Evolutionary conservation across 2,888 invertebrate species (phyloP), one percentile per base, ranked within the genome.

Genomic region (Melolontha melolontha): DNA sequence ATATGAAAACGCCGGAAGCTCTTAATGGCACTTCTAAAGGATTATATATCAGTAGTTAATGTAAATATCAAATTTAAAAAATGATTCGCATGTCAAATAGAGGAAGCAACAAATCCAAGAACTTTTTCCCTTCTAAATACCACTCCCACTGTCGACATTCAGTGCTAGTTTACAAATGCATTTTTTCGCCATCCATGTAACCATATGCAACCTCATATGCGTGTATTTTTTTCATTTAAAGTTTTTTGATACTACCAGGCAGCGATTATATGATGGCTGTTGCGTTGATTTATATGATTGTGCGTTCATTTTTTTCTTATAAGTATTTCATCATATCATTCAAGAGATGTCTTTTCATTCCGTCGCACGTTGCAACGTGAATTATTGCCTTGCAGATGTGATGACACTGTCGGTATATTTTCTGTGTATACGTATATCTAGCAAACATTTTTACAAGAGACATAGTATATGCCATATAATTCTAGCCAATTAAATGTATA

Each of bases 351-450:
- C 17, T 54, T 44, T 47, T 49, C 47, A 47, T 34, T 39, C 6
- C 34, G 59, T 62, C 47, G 47, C 44, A 29, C 47, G 59, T 59
- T 44, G 47, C 59, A 62, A 57, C 57, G 57, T 66, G 59, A 66
- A 57, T 66, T 66, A 66, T 66, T 57, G 66, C 66, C n/a, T 57
- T 66, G 66, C 66, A 66, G 66, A 66, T 66, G 66, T 54, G 64
- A n/a, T 17, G 44, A 47, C 44, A 42, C 59, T 34, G 47, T 29
- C 34, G 47, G 47, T 62, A 12, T 42, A n/a, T 57, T 57, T 7
- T 62, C 34, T 47, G 14, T 40, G 11, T 40, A 47, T 39, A 29
- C 34, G 39, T 47, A 47, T 34, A 34, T 34, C 34, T 6, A 14
- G 57, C 47, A 42, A 6, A 1, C 34, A 34, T 2, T 34, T 34